phyloP scores from a whole-genome alignment of 2,797 vertebrate genomes.

The Muscicapa comitata region DNA sequence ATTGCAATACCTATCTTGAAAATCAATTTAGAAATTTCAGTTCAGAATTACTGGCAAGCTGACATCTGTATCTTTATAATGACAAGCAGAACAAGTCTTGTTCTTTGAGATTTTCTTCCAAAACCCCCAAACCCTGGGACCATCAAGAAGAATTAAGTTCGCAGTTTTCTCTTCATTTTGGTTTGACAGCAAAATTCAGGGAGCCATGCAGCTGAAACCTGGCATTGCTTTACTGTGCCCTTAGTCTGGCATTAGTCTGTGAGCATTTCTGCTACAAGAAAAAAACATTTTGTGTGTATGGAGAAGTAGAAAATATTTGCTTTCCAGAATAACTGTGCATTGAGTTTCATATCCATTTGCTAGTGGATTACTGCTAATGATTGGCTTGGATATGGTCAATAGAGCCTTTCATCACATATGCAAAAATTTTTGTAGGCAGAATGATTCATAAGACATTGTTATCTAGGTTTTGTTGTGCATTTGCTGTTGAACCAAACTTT shows the following conservation, averaged over 20 bases:
- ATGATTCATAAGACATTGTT: not conserved
- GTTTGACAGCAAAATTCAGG: not conserved
- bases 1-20: not conserved
- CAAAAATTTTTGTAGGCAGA: not conserved
- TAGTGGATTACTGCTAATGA: not conserved
- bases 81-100: not conserved
- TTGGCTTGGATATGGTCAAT: not conserved
- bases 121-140: rapidly evolving
- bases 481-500: not conserved
- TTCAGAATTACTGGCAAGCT: not conserved
- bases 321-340: not conserved
- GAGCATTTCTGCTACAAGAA: not conserved
- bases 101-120: not conserved
- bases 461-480: not conserved
- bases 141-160: not conserved
- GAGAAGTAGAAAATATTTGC: not conserved
- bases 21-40: not conserved
- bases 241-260: not conserved
- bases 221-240: not conserved
- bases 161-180: not conserved
- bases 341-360: not conserved
- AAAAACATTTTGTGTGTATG: not conserved
- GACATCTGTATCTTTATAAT: not conserved
- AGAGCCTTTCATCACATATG: not conserved
- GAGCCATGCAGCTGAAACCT: not conserved